Conservation (phyloP, 2,113 vertebrate genomes). For the Aspidoscelis tigris region DNA sequence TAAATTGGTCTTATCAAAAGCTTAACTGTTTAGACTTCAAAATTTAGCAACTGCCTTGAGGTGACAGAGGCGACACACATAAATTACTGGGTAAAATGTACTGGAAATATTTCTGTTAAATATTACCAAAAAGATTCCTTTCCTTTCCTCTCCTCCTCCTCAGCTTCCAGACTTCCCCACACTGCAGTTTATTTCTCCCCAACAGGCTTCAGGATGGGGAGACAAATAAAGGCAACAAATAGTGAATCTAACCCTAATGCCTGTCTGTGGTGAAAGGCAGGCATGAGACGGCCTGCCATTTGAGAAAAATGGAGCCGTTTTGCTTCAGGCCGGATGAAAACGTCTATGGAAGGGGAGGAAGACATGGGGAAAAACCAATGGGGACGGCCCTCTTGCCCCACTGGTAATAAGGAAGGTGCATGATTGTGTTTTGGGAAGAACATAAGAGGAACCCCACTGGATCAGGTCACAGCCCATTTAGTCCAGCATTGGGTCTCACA, state of each 20-base stretch:
- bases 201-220: background rate
- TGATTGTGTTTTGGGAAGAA: constrained; percentile 7
- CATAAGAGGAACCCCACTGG: too few species aligned
- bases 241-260: too few species aligned
- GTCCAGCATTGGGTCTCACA: too few species aligned
- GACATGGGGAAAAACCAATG: background rate
- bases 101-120: background rate
- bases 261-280: background rate
- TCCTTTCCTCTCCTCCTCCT: background rate
- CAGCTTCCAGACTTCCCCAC: background rate
- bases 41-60: too few species aligned
- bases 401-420: background rate
- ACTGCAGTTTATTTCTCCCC: background rate
- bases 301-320: too few species aligned
- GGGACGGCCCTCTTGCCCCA: background rate
- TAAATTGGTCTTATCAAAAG: too few species aligned
- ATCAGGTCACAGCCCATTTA: too few species aligned
- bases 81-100: too few species aligned
- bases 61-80: too few species aligned
- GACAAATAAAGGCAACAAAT: background rate
- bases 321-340: too few species aligned
- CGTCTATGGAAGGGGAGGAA: background rate
- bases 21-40: too few species aligned
- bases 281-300: too few species aligned
- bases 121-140: background rate